Conservation (phyloP, 2,888 invertebrate genomes). For the Baccha elongata region DNA sequence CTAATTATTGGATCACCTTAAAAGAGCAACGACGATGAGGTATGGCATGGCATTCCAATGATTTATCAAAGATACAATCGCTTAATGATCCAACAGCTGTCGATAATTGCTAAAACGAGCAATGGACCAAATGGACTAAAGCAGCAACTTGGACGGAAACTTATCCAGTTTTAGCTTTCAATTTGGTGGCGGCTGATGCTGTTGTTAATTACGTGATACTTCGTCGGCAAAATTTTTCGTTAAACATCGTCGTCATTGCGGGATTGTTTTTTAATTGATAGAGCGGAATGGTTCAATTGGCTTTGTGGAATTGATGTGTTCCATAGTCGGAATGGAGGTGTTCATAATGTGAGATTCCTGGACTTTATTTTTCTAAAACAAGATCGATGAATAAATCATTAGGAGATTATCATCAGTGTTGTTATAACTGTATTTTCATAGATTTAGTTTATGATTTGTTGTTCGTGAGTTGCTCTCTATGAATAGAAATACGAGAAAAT, state of each 20-base stretch:
- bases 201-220: slow-evolving; percentile 63
- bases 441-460: no score
- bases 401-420: no score
- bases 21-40: slow-evolving; percentile 57
- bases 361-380: slow-evolving; percentile 8
- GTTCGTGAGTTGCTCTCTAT: no score
- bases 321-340: slow-evolving; percentile 56
- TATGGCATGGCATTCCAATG: slow-evolving; percentile 66
- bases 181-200: slow-evolving; percentile 33
- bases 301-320: slow-evolving; percentile 47
- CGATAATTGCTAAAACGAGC: slow-evolving; percentile 15
- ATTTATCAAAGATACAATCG: slow-evolving; percentile 61
- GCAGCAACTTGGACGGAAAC: slow-evolving; percentile 18
- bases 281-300: slow-evolving; percentile 52
- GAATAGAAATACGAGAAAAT: no score
- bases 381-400: slow-evolving; percentile 30
- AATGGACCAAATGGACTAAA: neutral
- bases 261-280: slow-evolving; percentile 63
- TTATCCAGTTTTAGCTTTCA: slow-evolving; percentile 44
- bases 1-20: slow-evolving; percentile 70
- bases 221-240: slow-evolving; percentile 33
- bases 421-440: no score
- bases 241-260: slow-evolving; percentile 53
- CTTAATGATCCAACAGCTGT: slow-evolving; percentile 58
- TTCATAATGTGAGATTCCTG: slow-evolving; percentile 44